A percentile compares a stretch with the other conserved stretches of the same genome.
Conservation (phyloP, 2,113 vertebrate genomes). For the Sprattus sprattus region DNA sequence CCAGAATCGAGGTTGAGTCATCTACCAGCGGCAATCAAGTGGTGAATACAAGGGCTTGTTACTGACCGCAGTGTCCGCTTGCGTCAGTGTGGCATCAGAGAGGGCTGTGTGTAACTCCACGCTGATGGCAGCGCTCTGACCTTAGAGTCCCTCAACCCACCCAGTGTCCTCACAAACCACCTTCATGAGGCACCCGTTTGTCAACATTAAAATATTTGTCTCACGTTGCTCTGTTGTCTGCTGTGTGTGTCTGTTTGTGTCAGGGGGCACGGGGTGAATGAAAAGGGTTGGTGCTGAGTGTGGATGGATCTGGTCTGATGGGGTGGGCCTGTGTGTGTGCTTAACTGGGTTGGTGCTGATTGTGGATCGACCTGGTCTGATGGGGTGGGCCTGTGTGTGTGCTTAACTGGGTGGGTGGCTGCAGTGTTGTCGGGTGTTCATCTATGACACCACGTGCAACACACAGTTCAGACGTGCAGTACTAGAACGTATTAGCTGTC, state of each 20-base stretch:
- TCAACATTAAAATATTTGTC: constrained; percentile 20
- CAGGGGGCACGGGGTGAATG: neutral
- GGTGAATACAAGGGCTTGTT: constrained; percentile 15
- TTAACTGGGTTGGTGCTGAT: neutral
- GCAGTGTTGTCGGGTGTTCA: neutral
- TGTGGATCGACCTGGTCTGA: neutral
- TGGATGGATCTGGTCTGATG: neutral
- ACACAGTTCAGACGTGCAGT: neutral
- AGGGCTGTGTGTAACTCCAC: constrained; percentile 1
- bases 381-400: neutral
- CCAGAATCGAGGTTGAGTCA: constrained; percentile 69
- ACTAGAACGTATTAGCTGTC: neutral
- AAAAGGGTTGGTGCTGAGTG: neutral
- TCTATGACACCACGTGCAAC: neutral
- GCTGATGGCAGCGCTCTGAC: constrained; percentile 31
- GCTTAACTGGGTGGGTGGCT: neutral
- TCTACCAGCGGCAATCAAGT: constrained; percentile 45
- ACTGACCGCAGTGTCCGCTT: constrained; percentile 31
- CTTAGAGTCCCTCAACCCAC: constrained; percentile 17
- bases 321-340: constrained; percentile 1
- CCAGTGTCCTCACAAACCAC: neutral
- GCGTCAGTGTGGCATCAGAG: constrained; percentile 36
- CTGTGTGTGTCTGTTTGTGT: neutral
- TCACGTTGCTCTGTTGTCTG: constrained; percentile 8
- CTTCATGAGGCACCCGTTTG: neutral